These are phyloP conservation scores for Callipepla californica DNA, from an alignment of 2,113 vertebrate genomes.

Conservation along the genomic window DNA sequence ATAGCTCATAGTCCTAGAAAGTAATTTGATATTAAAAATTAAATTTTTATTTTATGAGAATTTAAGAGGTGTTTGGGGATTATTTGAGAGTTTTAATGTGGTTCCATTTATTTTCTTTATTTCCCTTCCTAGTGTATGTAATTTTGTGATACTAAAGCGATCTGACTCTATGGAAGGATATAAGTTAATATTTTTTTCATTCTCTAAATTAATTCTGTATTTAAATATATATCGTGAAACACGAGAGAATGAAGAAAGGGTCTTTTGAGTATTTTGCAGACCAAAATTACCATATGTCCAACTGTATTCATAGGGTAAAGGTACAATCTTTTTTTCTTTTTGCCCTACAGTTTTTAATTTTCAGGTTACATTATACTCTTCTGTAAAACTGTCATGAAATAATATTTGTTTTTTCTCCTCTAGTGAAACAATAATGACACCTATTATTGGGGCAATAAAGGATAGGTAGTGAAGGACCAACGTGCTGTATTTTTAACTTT, in stretches of 20 bases:
- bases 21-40: slow-evolving; percentile 38
- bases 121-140: neutral
- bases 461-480: neutral
- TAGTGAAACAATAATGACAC: neutral
- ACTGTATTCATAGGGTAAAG: neutral
- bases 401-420: neutral
- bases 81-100: neutral
- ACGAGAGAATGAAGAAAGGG: neutral
- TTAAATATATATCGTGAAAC: neutral
- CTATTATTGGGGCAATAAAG: neutral
- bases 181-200: neutral
- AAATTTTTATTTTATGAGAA: slow-evolving; percentile 30
- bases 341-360: neutral
- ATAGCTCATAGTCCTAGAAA: neutral
- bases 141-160: neutral
- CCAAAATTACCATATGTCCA: neutral
- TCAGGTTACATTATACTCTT: neutral
- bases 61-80: neutral
- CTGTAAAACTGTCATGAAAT: neutral
- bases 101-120: neutral
- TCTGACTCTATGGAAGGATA: neutral
- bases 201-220: neutral
- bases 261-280: neutral
- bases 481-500: neutral
- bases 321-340: neutral